Evolutionary conservation across 2,888 invertebrate species (phyloP).

Genomic region (Tuta absoluta): DNA sequence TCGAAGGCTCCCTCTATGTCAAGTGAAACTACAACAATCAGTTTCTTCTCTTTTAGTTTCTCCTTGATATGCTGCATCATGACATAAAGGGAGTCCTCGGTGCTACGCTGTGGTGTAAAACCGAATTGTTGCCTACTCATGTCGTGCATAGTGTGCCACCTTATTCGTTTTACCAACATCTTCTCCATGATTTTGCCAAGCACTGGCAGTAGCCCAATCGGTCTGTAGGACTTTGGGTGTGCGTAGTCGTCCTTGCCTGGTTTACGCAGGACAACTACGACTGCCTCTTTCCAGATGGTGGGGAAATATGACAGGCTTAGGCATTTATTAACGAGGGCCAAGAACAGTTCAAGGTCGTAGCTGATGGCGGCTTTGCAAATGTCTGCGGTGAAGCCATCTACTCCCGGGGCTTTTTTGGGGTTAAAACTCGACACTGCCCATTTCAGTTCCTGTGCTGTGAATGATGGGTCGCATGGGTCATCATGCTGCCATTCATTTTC

Average conservation of each 20-base stretch:
- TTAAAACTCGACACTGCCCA: neutral
- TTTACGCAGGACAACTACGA: neutral
- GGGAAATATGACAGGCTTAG: neutral
- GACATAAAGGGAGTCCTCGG: constrained; percentile 11
- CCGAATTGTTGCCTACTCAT: neutral
- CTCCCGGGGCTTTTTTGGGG: constrained; percentile 2
- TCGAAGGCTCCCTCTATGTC: too few species aligned
- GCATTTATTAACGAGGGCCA: neutral
- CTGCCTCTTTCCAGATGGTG: neutral
- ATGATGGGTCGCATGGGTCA: constrained; percentile 32
- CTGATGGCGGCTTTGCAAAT: neutral
- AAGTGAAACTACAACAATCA: constrained; percentile 21
- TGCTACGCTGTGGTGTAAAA: constrained; percentile 1
- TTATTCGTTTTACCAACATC: neutral
- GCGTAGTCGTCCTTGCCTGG: too few species aligned
- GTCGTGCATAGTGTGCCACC: neutral
- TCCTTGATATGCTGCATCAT: neutral
- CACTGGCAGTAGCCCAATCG: constrained; percentile 5
- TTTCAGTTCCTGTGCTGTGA: constrained; percentile 23
- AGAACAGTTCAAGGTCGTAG: neutral
- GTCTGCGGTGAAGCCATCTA: constrained; percentile 3
- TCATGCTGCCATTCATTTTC: neutral
- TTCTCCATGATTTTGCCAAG: constrained; percentile 7
- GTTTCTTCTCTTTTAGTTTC: constrained; percentile 4
- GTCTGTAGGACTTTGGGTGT: neutral